Conservation (phyloP, 2,888 invertebrate species). For the Abrostola tripartita region DNA sequence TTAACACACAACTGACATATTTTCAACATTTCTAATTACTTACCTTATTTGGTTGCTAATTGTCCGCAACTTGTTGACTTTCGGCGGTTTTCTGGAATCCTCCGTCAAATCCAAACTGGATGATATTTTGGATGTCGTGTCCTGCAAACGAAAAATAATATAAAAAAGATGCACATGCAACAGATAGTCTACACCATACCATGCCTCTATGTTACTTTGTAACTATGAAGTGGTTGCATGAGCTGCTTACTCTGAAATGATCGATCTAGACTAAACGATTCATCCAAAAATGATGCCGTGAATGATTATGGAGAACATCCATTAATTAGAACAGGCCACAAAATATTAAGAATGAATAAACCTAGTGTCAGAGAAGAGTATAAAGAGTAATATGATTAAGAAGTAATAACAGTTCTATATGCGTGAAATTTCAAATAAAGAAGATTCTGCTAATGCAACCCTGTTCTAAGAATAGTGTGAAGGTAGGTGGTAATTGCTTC, state of each 20-base stretch:
- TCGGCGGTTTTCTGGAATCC: constrained; percentile 87
- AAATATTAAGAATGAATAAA: background rate
- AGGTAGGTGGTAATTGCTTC: constrained; percentile 42
- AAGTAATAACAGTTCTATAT: constrained; percentile 21
- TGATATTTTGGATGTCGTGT: constrained; percentile 89
- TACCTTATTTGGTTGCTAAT: constrained; percentile 94
- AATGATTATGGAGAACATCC: constrained; percentile 14
- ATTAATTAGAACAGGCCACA: background rate
- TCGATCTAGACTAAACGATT: constrained; percentile 29
- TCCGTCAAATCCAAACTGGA: constrained; percentile 88
- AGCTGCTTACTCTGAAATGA: constrained; percentile 33
- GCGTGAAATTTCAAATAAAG: constrained; percentile 10
- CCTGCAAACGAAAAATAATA: constrained; percentile 72
- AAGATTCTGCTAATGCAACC: constrained; percentile 14
- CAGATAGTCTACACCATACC: constrained; percentile 25
- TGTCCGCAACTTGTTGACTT: constrained; percentile 91
- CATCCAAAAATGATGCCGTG: constrained; percentile 7
- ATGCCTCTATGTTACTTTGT: constrained; percentile 33
- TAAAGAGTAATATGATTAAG: constrained; percentile 13
- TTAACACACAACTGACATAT: background rate
- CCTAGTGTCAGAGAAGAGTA: background rate
- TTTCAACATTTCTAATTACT: constrained; percentile 17
- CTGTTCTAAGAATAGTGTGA: constrained; percentile 29
- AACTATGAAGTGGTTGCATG: constrained; percentile 34
- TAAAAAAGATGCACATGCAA: constrained; percentile 45